phyloP scores from a whole-genome alignment of 2,113 vertebrate species.

The Dolichallabes microphthalmus region DNA sequence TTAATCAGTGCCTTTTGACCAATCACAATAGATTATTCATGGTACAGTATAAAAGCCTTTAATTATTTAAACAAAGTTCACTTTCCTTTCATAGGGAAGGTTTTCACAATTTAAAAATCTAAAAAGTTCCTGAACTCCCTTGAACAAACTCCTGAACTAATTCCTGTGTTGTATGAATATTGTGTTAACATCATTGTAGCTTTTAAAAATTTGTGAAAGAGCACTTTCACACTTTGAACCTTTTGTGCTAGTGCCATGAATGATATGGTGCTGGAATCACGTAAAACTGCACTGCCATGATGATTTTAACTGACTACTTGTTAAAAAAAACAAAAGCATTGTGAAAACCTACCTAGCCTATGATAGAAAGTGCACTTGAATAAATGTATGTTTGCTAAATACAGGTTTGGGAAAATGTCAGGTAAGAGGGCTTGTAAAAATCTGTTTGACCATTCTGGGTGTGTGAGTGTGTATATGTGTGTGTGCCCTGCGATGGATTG shows the following conservation, averaged over 20 bases:
- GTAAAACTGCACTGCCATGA: not conserved
- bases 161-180: not conserved
- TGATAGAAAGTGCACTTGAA: not conserved
- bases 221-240: not conserved
- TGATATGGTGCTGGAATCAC: not conserved
- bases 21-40: not conserved
- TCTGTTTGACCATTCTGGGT: too few species aligned
- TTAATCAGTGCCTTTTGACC: not conserved
- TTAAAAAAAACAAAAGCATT: not conserved
- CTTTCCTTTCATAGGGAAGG: not conserved
- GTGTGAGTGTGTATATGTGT: too few species aligned
- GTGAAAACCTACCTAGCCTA: not conserved
- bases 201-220: not conserved
- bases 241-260: not conserved
- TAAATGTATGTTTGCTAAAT: not conserved
- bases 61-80: not conserved
- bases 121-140: not conserved
- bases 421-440: not conserved
- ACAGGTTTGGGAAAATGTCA: not conserved
- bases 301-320: not conserved
- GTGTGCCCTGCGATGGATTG: too few species aligned
- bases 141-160: not conserved
- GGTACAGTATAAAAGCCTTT: not conserved
- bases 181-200: not conserved
- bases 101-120: not conserved